Evolutionary conservation across 2,888 invertebrate genomes (phyloP).

Genomic region (Diaperis boleti): DNA sequence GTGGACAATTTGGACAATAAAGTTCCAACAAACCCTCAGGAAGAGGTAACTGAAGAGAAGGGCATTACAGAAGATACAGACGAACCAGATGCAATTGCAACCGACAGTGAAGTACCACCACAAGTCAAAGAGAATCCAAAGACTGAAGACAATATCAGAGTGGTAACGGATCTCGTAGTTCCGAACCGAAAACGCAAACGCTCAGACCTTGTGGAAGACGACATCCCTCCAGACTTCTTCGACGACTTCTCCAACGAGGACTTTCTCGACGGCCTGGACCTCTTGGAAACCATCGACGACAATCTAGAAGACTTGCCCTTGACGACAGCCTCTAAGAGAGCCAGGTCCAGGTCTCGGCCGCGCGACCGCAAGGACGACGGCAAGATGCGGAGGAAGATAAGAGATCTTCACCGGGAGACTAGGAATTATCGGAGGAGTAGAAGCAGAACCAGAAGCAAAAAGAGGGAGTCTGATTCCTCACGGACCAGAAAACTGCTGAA

Average conservation of each 20-base stretch:
- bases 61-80: too few relatives aligned
- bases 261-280: constrained; percentile 64
- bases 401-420: neutral
- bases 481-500: constrained; percentile 49
- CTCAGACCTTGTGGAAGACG: constrained; percentile 56
- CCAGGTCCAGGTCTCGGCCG: constrained; percentile 11
- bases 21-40: too few relatives aligned
- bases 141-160: too few relatives aligned
- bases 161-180: too few relatives aligned
- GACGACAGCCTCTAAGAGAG: constrained; percentile 9
- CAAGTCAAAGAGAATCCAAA: too few relatives aligned
- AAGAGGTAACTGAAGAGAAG: too few relatives aligned
- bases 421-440: constrained; percentile 1
- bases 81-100: too few relatives aligned
- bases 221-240: constrained; percentile 64
- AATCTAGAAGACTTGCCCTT: neutral
- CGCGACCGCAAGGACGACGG: neutral
- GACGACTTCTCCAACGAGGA: constrained; percentile 65
- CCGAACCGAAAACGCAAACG: neutral
- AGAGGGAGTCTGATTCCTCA: neutral
- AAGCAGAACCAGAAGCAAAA: constrained; percentile 10
- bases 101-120: too few relatives aligned
- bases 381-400: too few relatives aligned
- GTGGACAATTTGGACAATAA: too few relatives aligned
- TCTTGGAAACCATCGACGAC: constrained; percentile 38